Evolutionary conservation across 2,888 invertebrate genomes (phyloP), one percentile per base, ranked within the genome.

Genomic region (Graphium colonna): DNA sequence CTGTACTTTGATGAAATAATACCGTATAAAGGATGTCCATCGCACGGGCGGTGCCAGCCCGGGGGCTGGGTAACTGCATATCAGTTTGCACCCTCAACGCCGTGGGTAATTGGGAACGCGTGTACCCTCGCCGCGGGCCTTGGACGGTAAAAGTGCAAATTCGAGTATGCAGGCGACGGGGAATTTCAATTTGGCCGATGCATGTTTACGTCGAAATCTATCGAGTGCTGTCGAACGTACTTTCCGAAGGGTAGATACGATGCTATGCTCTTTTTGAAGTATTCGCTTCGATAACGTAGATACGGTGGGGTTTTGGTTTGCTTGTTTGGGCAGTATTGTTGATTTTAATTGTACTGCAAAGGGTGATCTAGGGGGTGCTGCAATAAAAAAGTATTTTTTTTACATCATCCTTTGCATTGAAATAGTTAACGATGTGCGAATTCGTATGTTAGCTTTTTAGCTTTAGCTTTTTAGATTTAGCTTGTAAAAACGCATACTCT

Each of bases 21-120:
- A 21, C 21, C 21, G 21, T 21, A 21, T 21, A 21, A 21, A 21
- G 21, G 21, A 21, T 21, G 21, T 21, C 21, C 21, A 21, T 21
- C 21, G 21, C 21, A 21, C 21, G 21, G 21, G 21, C 21, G 5
- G n/a, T 33, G 16, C 31, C 31, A 17, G 39, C 61, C 58, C 46
- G 56, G 51, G 56, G 60, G 51, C 39, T 47, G 50, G 52, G 51
- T 52, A 63, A 65, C 68, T 67, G 71, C 64, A 67, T 67, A 69
- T 73, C 69, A 65, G 67, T 59, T 70, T 65, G 73, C 76, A 69
- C 61, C 56, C 65, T 60, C 60, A 63, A 61, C 64, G 60, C 65
- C 65, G 58, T 54, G 67, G 66, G 69, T 79, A 80, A 79, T 80
- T 79, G 79, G 75, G 70, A 75, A 75, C 71, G 71, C 76, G 69